Evolutionary conservation across 2,888 invertebrate species (phyloP).

Genomic region (Euspilapteryx auroguttella): DNA sequence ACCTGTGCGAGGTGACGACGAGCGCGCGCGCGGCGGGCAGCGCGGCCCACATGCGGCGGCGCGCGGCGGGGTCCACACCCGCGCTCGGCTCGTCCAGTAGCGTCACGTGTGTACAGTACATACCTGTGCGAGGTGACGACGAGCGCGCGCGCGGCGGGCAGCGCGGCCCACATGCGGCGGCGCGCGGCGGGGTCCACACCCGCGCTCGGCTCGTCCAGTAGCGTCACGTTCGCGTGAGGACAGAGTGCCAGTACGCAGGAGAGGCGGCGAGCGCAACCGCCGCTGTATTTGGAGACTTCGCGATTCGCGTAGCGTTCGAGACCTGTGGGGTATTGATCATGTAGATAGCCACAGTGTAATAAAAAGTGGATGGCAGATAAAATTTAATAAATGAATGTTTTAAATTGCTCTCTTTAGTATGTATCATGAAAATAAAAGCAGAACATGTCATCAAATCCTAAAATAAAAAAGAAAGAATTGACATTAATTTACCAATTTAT

Average conservation of each 20-base stretch:
- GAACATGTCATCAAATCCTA: too few relatives aligned
- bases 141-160: slow-evolving; percentile 54
- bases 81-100: slow-evolving; percentile 77
- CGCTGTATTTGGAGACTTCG: slow-evolving; percentile 50
- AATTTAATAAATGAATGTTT: too few relatives aligned
- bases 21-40: slow-evolving; percentile 55
- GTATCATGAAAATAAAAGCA: too few relatives aligned
- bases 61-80: slow-evolving; percentile 70
- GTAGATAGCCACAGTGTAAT: too few relatives aligned
- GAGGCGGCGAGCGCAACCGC: slow-evolving; percentile 71
- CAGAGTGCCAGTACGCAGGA: slow-evolving; percentile 16
- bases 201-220: slow-evolving; percentile 76
- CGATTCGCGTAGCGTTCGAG: slow-evolving; percentile 11
- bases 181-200: slow-evolving; percentile 72
- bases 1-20: slow-evolving; percentile 72
- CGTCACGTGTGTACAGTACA: too few relatives aligned
- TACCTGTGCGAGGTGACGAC: slow-evolving; percentile 72
- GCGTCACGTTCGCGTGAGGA: slow-evolving; percentile 56
- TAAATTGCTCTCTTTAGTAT: too few relatives aligned
- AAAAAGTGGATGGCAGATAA: too few relatives aligned
- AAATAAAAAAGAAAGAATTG: too few relatives aligned
- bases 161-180: slow-evolving; percentile 65
- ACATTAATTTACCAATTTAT: too few relatives aligned
- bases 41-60: slow-evolving; percentile 67
- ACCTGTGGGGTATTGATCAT: too few relatives aligned